Conservation (phyloP, 2,797 vertebrate species). For the Craterocephalus amniculus region DNA sequence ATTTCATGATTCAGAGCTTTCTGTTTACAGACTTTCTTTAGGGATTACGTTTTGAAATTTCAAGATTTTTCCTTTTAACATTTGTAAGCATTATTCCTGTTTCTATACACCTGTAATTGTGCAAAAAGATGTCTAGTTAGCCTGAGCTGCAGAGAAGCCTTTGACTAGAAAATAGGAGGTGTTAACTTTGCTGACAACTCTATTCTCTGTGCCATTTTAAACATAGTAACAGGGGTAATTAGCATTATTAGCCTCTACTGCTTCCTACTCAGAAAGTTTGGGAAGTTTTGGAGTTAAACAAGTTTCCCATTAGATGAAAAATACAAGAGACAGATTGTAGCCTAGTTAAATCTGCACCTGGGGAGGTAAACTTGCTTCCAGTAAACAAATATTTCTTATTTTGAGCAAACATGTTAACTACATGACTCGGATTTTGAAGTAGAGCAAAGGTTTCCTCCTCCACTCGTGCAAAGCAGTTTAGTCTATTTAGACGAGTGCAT, state of each 20-base stretch:
- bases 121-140: slow-evolving; percentile 62
- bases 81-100: slow-evolving; percentile 50
- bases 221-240: slow-evolving; percentile 65
- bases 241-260: slow-evolving; percentile 61
- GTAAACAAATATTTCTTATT: background rate
- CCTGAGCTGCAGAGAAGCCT: slow-evolving; percentile 28
- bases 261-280: slow-evolving; percentile 60
- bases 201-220: slow-evolving; percentile 58
- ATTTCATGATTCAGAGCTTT: slow-evolving; percentile 71
- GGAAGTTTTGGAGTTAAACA: slow-evolving; percentile 41
- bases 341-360: no score
- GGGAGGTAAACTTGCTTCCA: no score
- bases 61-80: slow-evolving; percentile 40
- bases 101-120: slow-evolving; percentile 54
- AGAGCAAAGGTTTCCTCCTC: background rate
- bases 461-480: no score
- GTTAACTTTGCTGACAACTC: slow-evolving; percentile 67
- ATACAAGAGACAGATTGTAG: slow-evolving; percentile 10
- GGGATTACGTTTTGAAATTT: slow-evolving; percentile 60
- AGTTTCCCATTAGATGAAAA: slow-evolving; percentile 41
- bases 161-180: slow-evolving; percentile 67
- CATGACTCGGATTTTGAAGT: background rate
- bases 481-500: no score
- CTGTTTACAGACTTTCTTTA: slow-evolving; percentile 48
- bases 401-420: background rate